These are phyloP conservation scores for Hippoglossus stenolepis DNA, from an alignment of 2,113 vertebrate species.

Conservation along the genomic window DNA sequence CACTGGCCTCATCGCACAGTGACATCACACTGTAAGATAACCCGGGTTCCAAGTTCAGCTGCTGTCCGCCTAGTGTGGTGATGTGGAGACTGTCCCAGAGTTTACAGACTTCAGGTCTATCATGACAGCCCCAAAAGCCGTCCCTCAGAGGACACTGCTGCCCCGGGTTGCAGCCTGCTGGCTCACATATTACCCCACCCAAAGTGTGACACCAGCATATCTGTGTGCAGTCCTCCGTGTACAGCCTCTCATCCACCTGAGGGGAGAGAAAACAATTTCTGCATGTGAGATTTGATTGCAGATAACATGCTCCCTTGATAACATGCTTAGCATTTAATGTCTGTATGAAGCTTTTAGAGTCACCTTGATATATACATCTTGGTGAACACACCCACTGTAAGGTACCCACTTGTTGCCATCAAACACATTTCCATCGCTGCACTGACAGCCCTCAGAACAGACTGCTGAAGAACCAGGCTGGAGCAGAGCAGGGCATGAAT, in stretches of 20 bases:
- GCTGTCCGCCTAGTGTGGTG: conserved; percentile 32
- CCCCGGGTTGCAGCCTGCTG: conserved; percentile 2
- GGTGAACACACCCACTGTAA: conserved; percentile 54
- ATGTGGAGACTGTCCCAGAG: conserved; percentile 30
- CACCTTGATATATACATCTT: conserved; percentile 50
- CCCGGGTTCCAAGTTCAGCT: conserved; percentile 10
- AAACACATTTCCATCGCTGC: conserved; percentile 52
- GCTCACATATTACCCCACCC: conserved; percentile 40
- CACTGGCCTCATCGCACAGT: conserved; percentile 14
- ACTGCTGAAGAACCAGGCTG: background rate
- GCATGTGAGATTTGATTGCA: background rate
- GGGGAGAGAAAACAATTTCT: background rate
- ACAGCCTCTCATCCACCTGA: conserved; percentile 33
- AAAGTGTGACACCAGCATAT: conserved; percentile 46
- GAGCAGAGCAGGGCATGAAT: conserved; percentile 55
- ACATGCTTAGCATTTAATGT: background rate
- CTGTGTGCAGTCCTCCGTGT: conserved; percentile 31
- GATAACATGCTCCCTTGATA: background rate
- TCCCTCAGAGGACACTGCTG: conserved; percentile 40
- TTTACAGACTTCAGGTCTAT: conserved; percentile 40
- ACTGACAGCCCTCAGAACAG: conserved; percentile 72
- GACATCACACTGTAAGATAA: conserved; percentile 49
- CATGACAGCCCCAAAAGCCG: conserved; percentile 34
- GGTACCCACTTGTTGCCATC: conserved; percentile 43
- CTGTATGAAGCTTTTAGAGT: background rate